These are phyloP conservation scores for Hypercompe scribonia DNA, from an alignment of 2,888 invertebrate species.

Conservation along the genomic window DNA sequence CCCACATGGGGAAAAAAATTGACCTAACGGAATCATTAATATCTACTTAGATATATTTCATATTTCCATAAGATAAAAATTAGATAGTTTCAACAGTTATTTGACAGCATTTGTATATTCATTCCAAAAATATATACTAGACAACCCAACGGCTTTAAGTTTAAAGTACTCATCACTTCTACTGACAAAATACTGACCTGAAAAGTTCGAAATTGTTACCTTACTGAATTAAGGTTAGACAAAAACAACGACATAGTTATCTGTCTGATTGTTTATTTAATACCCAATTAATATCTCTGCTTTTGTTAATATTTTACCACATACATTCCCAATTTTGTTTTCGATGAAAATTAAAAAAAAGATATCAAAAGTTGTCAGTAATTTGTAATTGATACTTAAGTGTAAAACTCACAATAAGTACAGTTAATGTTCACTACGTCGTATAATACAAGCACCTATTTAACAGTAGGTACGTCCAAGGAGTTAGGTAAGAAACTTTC, in stretches of 20 bases:
- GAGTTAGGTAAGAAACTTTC: constrained; percentile 45
- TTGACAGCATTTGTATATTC: neutral
- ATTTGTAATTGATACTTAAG: constrained; percentile 8
- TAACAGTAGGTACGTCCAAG: constrained; percentile 30
- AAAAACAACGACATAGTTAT: neutral
- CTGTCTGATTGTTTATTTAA: neutral
- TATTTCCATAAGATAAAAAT: neutral
- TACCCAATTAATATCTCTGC: neutral
- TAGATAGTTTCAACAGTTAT: neutral
- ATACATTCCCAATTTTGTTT: neutral
- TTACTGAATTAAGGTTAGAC: neutral
- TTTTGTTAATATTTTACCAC: neutral
- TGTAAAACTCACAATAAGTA: constrained; percentile 11
- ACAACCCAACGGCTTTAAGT: neutral
- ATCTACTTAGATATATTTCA: neutral
- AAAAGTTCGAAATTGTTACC: neutral
- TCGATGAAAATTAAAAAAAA: neutral
- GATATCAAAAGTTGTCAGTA: neutral
- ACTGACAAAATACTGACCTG: neutral
- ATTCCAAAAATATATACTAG: neutral
- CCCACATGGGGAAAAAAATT: neutral
- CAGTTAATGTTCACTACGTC: constrained; percentile 29
- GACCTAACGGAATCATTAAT: neutral
- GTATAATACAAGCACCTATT: constrained; percentile 42
- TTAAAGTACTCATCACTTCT: neutral